phyloP scores from a whole-genome alignment of 2,797 vertebrate genomes.

The Darevskia nairensis region DNA sequence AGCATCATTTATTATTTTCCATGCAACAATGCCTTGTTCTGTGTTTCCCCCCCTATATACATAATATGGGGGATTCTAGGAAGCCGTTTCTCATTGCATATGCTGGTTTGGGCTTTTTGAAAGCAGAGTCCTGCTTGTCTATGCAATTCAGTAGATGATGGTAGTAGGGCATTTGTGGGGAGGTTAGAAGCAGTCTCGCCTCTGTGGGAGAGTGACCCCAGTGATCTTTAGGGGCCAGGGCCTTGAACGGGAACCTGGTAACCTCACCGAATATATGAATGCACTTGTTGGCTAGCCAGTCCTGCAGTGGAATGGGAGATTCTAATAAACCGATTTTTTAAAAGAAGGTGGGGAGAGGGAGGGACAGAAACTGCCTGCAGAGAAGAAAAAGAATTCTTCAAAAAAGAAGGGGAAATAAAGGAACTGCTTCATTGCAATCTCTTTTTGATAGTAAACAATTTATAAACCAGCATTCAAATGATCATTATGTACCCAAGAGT shows the following conservation, averaged over 20 bases:
- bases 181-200: background rate
- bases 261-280: background rate
- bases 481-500: background rate
- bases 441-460: conserved; percentile 1
- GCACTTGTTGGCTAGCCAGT: too few species aligned
- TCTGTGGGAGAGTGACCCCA: background rate
- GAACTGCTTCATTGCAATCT: background rate
- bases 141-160: background rate
- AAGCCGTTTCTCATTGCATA: too few species aligned
- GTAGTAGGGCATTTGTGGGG: background rate
- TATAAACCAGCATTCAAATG: background rate
- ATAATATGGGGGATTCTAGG: background rate
- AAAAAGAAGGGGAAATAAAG: conserved; percentile 5
- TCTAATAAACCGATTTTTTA: background rate
- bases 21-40: background rate
- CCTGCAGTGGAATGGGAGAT: background rate
- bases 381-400: background rate
- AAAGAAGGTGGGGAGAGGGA: background rate
- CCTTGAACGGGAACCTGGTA: background rate
- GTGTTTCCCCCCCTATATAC: background rate
- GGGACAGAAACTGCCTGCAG: background rate
- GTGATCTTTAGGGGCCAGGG: too few species aligned
- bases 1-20: background rate
- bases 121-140: background rate
- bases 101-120: background rate